Base-by-base conservation (phyloP, 2,113 vertebrate species). In the Tetrao urogallus region DNA sequence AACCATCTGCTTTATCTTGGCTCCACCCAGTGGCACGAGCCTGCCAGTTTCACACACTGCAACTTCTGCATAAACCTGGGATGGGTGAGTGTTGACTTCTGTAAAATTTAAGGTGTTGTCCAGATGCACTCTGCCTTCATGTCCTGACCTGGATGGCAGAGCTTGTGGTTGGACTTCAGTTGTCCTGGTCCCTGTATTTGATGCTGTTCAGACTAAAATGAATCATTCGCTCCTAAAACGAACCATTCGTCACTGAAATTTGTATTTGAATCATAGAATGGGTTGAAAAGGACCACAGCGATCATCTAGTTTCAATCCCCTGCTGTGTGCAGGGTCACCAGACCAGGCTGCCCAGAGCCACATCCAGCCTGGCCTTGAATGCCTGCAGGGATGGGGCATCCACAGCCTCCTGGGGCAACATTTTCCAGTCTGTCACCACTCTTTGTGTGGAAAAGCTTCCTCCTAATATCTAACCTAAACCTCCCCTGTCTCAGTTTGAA, bases 1-100 rank as follows among this genome's bases (percentile, higher is more conserved):
- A 64, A 47, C 76, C 91, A 95, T 96, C 91, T 92, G 89, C 92
- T 90, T 91, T 71, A 0, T 83, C 95, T 77, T 81, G 92, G 95
- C 92, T 94, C 91, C 92, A 91, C 86, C 93, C 88, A 61, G 86
- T 95, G 92, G 91, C 75, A 34, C 45, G 58, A 5, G 57, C 64
- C 38, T 66, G 92, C 86, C 94, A 96, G 16, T 80, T 83, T 34
- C 86, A 36, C 61, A 2, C 13, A 1, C 19, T 2, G 3, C 83
- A 1, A 7, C 34, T 88, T 56, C 69, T 20, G 36, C 5, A 1
- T 0, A 15, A 28, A 3, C 34, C n/a, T 4, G 1, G 36, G 13
- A 0, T 13, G n/a, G 30, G 2, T 32, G 6, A 16, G 3, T 1
- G 10, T 11, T 60, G 84, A 11, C 6, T 65, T 61, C 38, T 45